Conservation (phyloP, 2,888 invertebrate species). For the Vanessa cardui region DNA sequence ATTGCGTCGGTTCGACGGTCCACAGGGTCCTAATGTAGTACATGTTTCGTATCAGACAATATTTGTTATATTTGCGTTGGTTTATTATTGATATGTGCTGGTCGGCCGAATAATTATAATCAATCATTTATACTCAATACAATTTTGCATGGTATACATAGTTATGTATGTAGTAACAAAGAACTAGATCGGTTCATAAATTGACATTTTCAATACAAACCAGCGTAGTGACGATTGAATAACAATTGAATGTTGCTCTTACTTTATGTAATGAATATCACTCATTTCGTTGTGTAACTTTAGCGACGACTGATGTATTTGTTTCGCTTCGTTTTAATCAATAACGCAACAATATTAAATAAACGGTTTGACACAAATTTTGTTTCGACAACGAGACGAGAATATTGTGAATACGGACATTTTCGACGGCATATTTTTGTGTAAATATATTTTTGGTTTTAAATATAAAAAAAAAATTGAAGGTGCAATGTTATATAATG, state of each 20-base stretch:
- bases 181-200: neutral
- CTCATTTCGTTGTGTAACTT: conserved; percentile 9
- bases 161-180: neutral
- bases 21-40: conserved; percentile 76
- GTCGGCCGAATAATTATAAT: neutral
- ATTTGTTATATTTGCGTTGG: conserved; percentile 50
- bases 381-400: conserved; percentile 36
- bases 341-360: conserved; percentile 7
- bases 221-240: conserved; percentile 9
- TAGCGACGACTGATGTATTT: conserved; percentile 16
- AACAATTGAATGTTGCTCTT: conserved; percentile 8
- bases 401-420: conserved; percentile 52
- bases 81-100: conserved; percentile 17
- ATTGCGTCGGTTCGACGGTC: conserved; percentile 61
- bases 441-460: conserved; percentile 65
- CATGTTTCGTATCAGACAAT: conserved; percentile 54
- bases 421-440: conserved; percentile 67
- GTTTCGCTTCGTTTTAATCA: conserved; percentile 8
- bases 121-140: neutral
- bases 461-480: conserved; percentile 61
- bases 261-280: neutral
- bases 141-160: conserved; percentile 5
- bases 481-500: conserved; percentile 80
- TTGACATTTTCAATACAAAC: conserved; percentile 9
- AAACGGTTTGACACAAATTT: neutral